Evolutionary conservation across 2,113 vertebrate species (phyloP).

Genomic region (Oreotrochilus melanogaster): DNA sequence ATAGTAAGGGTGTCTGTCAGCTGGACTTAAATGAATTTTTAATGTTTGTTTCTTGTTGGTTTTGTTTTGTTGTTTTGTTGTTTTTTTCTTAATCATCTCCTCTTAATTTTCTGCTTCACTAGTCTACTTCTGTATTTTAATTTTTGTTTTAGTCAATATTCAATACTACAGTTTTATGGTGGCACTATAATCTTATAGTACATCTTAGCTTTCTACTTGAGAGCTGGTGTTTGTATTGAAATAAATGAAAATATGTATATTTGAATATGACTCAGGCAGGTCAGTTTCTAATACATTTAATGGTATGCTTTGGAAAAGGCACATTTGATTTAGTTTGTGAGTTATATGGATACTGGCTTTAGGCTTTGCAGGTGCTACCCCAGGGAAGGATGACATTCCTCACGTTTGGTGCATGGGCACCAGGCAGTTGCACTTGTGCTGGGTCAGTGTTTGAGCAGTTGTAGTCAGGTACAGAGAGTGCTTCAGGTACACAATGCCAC

Average conservation of each 20-base stretch:
- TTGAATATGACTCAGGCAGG: neutral
- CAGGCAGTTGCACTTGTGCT: fast-evolving
- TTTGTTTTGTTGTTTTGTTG: neutral
- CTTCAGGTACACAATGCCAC: too few species aligned
- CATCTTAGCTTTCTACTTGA: neutral
- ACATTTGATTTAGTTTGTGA: neutral
- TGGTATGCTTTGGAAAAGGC: neutral
- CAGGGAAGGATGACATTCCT: neutral
- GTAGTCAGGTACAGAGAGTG: too few species aligned
- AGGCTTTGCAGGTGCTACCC: neutral
- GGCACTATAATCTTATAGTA: neutral
- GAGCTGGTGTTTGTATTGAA: neutral
- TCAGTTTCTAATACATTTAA: neutral
- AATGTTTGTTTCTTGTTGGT: neutral
- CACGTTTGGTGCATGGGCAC: neutral
- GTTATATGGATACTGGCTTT: neutral
- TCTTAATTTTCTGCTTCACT: neutral
- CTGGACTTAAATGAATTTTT: neutral
- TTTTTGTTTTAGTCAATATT: neutral
- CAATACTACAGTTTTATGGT: neutral
- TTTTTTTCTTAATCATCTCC: neutral
- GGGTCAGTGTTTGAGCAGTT: neutral
- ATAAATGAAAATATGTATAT: neutral
- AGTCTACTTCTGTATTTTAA: neutral
- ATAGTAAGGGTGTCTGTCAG: neutral